These are phyloP conservation scores for Ormyrus rosae DNA, from an alignment of 2,888 invertebrate genomes.

Conservation along the genomic window DNA sequence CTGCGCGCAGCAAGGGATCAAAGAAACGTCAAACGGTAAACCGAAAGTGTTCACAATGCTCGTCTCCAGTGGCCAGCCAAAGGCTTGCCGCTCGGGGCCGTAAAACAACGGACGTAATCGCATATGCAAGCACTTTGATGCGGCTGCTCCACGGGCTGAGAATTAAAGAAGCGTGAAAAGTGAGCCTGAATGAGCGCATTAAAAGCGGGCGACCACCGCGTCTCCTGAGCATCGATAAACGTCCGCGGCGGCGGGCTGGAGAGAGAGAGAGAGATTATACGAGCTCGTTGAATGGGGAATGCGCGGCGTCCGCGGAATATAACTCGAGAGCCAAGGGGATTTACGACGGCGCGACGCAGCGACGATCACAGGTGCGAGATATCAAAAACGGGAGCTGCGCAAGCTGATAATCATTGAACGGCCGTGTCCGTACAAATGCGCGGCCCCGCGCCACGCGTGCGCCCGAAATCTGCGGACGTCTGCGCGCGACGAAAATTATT, in stretches of 20 bases:
- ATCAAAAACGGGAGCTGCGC: constrained; percentile 30
- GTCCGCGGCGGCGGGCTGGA: too few species aligned
- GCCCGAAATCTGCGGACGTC: constrained; percentile 14
- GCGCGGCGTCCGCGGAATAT: not conserved
- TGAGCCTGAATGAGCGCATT: constrained; percentile 42
- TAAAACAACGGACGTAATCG: constrained; percentile 44
- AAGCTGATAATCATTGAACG: constrained; percentile 39
- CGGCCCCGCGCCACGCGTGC: not conserved
- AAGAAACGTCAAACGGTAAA: constrained; percentile 5
- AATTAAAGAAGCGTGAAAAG: constrained; percentile 56
- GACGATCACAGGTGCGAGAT: constrained; percentile 57
- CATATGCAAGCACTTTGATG: not conserved
- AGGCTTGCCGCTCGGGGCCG: too few species aligned
- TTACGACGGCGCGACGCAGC: constrained; percentile 35
- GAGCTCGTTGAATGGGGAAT: constrained; percentile 13
- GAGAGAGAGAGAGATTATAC: constrained; percentile 35
- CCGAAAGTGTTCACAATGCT: not conserved
- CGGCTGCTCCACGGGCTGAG: not conserved
- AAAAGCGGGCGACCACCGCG: constrained; percentile 9
- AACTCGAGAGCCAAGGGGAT: constrained; percentile 26
- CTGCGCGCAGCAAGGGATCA: not conserved
- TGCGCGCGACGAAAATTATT: constrained; percentile 44
- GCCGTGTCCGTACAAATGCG: not conserved
- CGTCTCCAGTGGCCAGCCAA: not conserved
- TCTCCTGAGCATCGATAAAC: constrained; percentile 32